Base-by-base conservation (phyloP, 2,797 vertebrate genomes). In the Dendrocincla fuliginosa region DNA sequence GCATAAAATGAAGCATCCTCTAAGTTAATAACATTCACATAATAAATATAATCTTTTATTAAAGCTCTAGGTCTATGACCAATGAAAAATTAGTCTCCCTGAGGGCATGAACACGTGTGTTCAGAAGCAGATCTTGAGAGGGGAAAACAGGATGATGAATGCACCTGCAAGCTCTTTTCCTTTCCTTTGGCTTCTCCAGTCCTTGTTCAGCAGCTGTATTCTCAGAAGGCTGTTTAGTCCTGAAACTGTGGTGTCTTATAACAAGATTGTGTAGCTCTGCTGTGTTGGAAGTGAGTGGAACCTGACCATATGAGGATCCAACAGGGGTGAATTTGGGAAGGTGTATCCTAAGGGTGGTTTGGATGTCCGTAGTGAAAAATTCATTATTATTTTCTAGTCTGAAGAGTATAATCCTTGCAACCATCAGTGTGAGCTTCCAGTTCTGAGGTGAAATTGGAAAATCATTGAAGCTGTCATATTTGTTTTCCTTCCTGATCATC, bases 31-130 rank as follows among this genome's bases (percentile, higher is more conserved):
- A 87, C 42, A 75, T 33, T 74, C 64, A 46, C 46, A 57, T 50
- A 89, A 92, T 87, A 44, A 95, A 85, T 74, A 80, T 55, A 68
- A 79, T 68, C 13, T 92, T 91, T 83, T 83, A 87, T 71, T 85
- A 71, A 61, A 89, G 53, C 71, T 47, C 0, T 6, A 64, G 46
- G 57, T 32, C 52, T 89, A 56, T 53, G 92, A 37, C 27, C 80
- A 94, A 61, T 70, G 56, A 24, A 92, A 90, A 95, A 96, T 92
- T 68, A 89, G 75, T 15, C 53, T 85, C 49, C 37, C 25, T 77
- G 75, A 77, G 16, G 71, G 32, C 37, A 32, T 23, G 52, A 76
- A 61, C 47, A 74, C 0, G 0, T 79, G n/a, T 46, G 50, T 46
- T 87, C 53, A 68, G 63, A 69, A 23, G 10, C 37, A 41, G 47